Percentiles rank a stretch among this genome's conserved stretches.
These are phyloP conservation scores for Drosophila borborema DNA, from an alignment of 2,888 invertebrate genomes.

Conservation along the genomic window DNA sequence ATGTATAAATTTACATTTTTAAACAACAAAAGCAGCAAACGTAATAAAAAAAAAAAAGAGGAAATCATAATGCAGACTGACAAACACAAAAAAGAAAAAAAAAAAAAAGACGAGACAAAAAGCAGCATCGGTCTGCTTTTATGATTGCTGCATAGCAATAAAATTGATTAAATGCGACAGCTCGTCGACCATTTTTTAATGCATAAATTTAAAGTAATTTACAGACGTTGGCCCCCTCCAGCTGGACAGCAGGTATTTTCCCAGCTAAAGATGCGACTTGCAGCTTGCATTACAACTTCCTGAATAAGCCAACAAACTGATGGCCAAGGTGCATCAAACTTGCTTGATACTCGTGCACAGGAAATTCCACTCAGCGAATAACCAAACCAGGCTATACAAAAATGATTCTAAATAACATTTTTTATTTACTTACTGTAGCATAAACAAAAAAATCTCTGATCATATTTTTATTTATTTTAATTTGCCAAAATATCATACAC, in stretches of 20 bases:
- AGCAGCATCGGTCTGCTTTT: conserved; percentile 47
- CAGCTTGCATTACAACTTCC: not conserved
- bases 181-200: conserved; percentile 60
- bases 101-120: conserved; percentile 4
- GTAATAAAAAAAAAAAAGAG: conserved; percentile 62
- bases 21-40: conserved; percentile 64
- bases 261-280: not conserved
- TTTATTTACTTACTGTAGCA: too few species aligned
- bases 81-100: not conserved
- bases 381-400: too few species aligned
- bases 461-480: too few species aligned
- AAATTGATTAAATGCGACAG: conserved; percentile 82
- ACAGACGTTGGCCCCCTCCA: not conserved
- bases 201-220: conserved; percentile 72
- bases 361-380: too few species aligned
- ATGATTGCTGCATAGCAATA: conserved; percentile 72
- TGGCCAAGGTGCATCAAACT: too few species aligned
- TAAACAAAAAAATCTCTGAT: too few species aligned
- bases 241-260: not conserved
- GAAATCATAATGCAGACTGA: conserved; percentile 37
- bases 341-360: not conserved
- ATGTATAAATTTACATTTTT: conserved; percentile 79
- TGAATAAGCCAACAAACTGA: not conserved
- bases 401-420: too few species aligned
- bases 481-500: too few species aligned